Conservation (phyloP, 2,888 invertebrate species). For the Brenthis ino region DNA sequence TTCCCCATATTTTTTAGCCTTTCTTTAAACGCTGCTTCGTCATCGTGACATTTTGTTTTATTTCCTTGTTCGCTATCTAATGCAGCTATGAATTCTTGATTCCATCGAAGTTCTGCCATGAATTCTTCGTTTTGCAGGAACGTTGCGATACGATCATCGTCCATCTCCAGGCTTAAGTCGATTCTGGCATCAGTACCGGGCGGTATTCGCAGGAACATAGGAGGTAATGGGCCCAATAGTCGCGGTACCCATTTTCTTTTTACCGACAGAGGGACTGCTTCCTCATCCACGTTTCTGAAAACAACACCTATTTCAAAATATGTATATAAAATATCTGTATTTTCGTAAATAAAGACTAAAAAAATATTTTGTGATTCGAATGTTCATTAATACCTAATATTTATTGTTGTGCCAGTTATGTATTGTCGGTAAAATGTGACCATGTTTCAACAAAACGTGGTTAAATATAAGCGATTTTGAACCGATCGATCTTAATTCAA, state of each 20-base stretch:
- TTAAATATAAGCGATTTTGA: too few species aligned
- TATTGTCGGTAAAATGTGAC: too few species aligned
- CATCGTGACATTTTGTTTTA: slow-evolving; percentile 77
- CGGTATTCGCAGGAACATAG: slow-evolving; percentile 88
- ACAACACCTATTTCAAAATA: background rate
- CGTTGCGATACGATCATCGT: slow-evolving; percentile 93
- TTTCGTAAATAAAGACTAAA: too few species aligned
- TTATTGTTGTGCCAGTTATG: too few species aligned
- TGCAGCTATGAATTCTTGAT: slow-evolving; percentile 93
- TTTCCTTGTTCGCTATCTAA: slow-evolving; percentile 88
- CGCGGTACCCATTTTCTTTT: slow-evolving; percentile 89
- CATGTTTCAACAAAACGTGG: too few species aligned
- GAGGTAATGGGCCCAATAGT: slow-evolving; percentile 89
- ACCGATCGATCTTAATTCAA: too few species aligned
- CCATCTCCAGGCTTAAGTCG: slow-evolving; percentile 84
- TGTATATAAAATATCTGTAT: too few species aligned
- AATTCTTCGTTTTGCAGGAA: slow-evolving; percentile 96
- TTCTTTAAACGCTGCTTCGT: slow-evolving; percentile 89
- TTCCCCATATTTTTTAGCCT: slow-evolving; percentile 92
- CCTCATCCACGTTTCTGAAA: slow-evolving; percentile 71
- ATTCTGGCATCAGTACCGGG: slow-evolving; percentile 73
- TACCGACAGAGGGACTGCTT: slow-evolving; percentile 70
- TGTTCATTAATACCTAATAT: too few species aligned
- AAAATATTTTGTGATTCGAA: too few species aligned
- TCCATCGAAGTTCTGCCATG: slow-evolving; percentile 91